Percentiles rank a stretch among this genome's conserved stretches.
phyloP scores from a whole-genome alignment of 2,113 vertebrate species.

The Vanacampus margaritifer region DNA sequence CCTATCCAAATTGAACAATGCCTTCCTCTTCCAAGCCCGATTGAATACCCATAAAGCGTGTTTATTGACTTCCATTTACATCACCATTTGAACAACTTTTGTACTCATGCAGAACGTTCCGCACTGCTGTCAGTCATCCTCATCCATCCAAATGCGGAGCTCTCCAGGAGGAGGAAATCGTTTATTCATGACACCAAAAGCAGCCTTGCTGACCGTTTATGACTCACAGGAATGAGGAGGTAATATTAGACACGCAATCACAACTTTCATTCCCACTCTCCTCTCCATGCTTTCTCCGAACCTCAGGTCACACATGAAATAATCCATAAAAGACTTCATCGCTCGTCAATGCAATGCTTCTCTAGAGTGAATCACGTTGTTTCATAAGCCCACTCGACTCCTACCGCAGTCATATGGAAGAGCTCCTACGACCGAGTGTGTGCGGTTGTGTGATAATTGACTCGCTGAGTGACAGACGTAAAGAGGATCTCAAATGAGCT shows the following conservation, averaged over 20 bases:
- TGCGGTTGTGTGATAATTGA: constrained; percentile 41
- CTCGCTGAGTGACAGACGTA: constrained; percentile 29
- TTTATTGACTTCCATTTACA: constrained; percentile 46
- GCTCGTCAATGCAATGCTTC: constrained; percentile 25
- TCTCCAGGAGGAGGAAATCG: constrained; percentile 51
- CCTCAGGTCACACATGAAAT: constrained; percentile 16
- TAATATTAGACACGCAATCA: constrained; percentile 62
- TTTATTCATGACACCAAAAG: constrained; percentile 69
- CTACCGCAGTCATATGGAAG: constrained; percentile 28
- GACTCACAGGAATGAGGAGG: constrained; percentile 47
- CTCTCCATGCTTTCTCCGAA: constrained; percentile 18
- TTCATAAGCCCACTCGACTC: constrained; percentile 41
- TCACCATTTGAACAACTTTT: constrained; percentile 41
- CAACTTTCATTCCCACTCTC: constrained; percentile 37
- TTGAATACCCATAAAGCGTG: constrained; percentile 31
- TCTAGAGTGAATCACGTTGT: constrained; percentile 17
- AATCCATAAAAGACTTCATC: constrained; percentile 10
- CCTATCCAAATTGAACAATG: neutral
- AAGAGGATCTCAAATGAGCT: constrained; percentile 36
- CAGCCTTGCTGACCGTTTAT: constrained; percentile 44
- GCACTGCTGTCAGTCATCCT: constrained; percentile 37
- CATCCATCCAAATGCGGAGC: constrained; percentile 30
- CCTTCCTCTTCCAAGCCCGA: constrained; percentile 13
- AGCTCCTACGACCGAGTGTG: constrained; percentile 18
- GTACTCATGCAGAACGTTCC: constrained; percentile 30